Base-by-base conservation (phyloP, 53 echinoderm and acorn worm genomes). In the Glandiceps talaboti region DNA sequence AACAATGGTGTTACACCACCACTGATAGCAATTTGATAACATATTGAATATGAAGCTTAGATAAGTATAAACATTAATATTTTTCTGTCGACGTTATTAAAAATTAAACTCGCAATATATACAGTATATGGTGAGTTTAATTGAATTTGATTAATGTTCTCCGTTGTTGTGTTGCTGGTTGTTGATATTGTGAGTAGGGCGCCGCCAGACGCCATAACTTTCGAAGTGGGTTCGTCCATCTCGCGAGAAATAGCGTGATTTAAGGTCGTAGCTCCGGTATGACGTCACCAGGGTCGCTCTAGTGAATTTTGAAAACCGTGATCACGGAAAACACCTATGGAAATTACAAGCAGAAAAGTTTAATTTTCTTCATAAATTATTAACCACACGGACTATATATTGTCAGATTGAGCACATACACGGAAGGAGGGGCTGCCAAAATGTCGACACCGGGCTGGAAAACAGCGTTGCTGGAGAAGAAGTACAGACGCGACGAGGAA, bases 371-470 rank as follows among this genome's bases (percentile, higher is more conserved):
- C 20, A 45, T 45, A 45, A 45, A 45, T 45, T 45, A 45, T 45
- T 45, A 45, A 45, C 64, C 64, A 45, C 64, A 20, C 6, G 64
- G 64, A 72, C 30, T 72, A 73, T 29, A 72, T 73, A 28, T n/a
- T 26, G 28, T 73, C 26, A 25, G 6, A 10, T 30, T 27, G 74
- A 14, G 28, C 25, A 14, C 28, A 26, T 30, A 30, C 76, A 31
- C 26, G 30, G 81, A 30, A 74, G 32, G 31, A 82, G 12, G 1
- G 73, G 64, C 73, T 72, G 86, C 74, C 77, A 86, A 87, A 80
- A 94, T 92, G 91, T 87, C 91, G 75, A 74, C 90, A 31, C 99
- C 99, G 76, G 77, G 78, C 76, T 99, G 99, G 99, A 99, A 94
- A 80, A 75, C 87, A 33, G 86, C 84, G 33, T 82, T 99, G 80